Percentiles rank a stretch among this genome's conserved stretches.
Evolutionary conservation across 2,113 vertebrate species (phyloP).

Genomic region (Bos indicus): DNA sequence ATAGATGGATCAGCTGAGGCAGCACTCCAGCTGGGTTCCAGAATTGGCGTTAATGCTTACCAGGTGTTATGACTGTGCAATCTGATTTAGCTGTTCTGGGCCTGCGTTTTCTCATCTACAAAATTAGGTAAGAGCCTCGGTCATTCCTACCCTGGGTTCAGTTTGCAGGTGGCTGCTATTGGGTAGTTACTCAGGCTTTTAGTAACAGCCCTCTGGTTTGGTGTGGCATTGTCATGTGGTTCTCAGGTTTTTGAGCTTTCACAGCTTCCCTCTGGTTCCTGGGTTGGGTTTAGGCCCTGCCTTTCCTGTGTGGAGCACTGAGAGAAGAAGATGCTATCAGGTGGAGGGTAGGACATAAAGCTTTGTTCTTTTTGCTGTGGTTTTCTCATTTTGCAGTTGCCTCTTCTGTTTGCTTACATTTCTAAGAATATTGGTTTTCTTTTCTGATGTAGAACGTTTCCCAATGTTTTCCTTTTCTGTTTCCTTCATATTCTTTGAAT

Average conservation of each 20-base stretch:
- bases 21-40: background rate
- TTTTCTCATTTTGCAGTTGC: background rate
- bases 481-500: background rate
- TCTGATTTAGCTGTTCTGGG: background rate
- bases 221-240: background rate
- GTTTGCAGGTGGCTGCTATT: background rate
- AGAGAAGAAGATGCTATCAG: background rate
- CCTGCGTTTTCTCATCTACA: background rate
- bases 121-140: background rate
- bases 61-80: background rate
- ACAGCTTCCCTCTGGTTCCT: background rate
- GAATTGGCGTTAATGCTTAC: accelerated
- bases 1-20: background rate
- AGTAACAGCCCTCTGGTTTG: background rate
- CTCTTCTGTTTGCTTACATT: background rate
- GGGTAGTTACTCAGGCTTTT: background rate
- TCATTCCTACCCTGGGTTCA: background rate
- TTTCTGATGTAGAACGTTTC: background rate
- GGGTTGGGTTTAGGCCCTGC: background rate
- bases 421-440: background rate
- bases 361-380: background rate
- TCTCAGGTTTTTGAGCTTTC: background rate
- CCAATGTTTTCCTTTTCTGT: background rate
- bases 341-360: background rate
- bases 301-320: background rate